phyloP scores from a whole-genome alignment of 2,113 vertebrate species.

The Oryzias curvinotus region DNA sequence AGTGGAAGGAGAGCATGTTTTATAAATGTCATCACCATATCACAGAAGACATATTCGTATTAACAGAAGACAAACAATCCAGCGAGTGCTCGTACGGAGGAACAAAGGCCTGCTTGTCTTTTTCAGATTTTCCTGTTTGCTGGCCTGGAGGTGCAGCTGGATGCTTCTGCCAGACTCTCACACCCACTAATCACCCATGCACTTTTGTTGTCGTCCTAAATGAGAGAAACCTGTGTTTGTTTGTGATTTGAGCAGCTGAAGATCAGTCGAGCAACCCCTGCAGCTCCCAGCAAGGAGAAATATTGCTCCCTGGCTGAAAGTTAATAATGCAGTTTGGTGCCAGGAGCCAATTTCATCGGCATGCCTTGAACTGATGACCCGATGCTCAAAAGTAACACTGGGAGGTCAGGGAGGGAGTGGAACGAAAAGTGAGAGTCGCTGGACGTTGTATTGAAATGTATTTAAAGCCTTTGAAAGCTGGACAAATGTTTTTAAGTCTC shows the following conservation, averaged over 20 bases:
- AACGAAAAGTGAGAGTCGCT: conserved; percentile 2
- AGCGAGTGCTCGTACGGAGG: not conserved
- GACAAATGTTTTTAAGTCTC: conserved; percentile 1
- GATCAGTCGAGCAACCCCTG: conserved; percentile 5
- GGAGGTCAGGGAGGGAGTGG: conserved; percentile 19
- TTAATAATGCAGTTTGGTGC: conserved; percentile 41
- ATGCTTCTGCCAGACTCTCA: conserved; percentile 1
- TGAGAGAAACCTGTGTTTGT: conserved; percentile 34
- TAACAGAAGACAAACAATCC: conserved; percentile 7
- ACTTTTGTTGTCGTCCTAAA: conserved; percentile 25
- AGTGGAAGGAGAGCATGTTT: conserved; percentile 4
- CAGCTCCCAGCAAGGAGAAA: conserved; percentile 15
- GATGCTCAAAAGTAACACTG: conserved; percentile 5
- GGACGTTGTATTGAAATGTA: not conserved
- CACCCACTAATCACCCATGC: conserved; percentile 40
- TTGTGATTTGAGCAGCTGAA: conserved; percentile 31
- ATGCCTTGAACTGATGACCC: conserved; percentile 47
- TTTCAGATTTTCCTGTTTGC: conserved; percentile 1
- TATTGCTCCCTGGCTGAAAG: conserved; percentile 29
- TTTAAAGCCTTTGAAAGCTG: not conserved
- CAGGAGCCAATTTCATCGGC: conserved; percentile 36
- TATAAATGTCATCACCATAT: conserved; percentile 13
- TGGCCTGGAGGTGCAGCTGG: conserved; percentile 21
- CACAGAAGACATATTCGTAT: not conserved
- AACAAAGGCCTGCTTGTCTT: conserved; percentile 1